These are phyloP conservation scores for Leptinotarsa texana DNA, from an alignment of 1,140 invertebrate species.

Conservation along the genomic window DNA sequence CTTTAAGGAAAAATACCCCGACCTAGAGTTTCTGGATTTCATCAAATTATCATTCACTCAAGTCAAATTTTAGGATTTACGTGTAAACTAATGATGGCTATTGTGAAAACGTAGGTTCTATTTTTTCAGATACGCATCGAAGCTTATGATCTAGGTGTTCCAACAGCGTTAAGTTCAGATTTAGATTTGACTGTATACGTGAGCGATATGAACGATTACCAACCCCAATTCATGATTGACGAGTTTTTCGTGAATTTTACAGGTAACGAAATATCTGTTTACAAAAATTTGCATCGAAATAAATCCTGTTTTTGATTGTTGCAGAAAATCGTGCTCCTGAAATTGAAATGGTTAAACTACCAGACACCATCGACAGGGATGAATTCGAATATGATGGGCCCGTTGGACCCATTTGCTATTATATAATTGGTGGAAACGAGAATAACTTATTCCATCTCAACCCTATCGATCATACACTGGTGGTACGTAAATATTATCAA, in stretches of 20 bases:
- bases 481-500: slow-evolving; percentile 33
- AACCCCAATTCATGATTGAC: slow-evolving; percentile 82
- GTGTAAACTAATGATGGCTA: not conserved
- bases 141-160: slow-evolving; percentile 84
- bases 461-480: slow-evolving; percentile 68
- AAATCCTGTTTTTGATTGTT: slow-evolving; percentile 32
- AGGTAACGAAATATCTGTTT: slow-evolving; percentile 49
- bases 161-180: slow-evolving; percentile 83
- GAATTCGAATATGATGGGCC: slow-evolving; percentile 81
- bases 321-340: slow-evolving; percentile 74
- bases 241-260: slow-evolving; percentile 76
- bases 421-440: slow-evolving; percentile 80
- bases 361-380: slow-evolving; percentile 82
- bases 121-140: slow-evolving; percentile 77
- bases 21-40: too few species aligned
- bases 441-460: slow-evolving; percentile 74
- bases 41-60: not conserved
- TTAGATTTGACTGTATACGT: slow-evolving; percentile 89
- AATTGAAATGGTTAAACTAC: slow-evolving; percentile 70
- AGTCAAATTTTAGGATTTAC: too few species aligned
- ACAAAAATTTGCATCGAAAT: not conserved
- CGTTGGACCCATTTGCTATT: slow-evolving; percentile 82
- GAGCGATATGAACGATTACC: slow-evolving; percentile 85
- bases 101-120: slow-evolving; percentile 19
- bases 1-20: too few species aligned